Evolutionary conservation across 1,140 invertebrate species (phyloP).

Genomic region (Carcinoscorpius rotundicauda): DNA sequence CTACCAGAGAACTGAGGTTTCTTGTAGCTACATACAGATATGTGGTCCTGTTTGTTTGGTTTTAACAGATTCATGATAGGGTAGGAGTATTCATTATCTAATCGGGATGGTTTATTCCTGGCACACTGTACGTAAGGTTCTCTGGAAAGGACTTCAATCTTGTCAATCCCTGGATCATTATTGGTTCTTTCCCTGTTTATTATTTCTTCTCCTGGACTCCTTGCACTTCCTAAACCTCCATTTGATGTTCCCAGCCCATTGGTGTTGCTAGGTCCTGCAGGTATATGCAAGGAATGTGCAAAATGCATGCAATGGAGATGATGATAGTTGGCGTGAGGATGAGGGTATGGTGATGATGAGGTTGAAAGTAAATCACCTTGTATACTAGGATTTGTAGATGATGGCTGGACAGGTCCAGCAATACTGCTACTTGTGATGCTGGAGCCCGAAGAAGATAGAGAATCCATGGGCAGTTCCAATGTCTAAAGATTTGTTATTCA

Average conservation of each 20-base stretch:
- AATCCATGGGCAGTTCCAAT: constrained; percentile 61
- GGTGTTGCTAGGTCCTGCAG: constrained; percentile 1
- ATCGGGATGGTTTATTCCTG: constrained; percentile 34
- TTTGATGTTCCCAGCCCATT: neutral
- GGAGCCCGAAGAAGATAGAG: constrained; percentile 50
- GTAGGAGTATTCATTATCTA: constrained; percentile 70
- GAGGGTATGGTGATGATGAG: constrained; percentile 28
- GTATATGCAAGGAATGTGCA: constrained; percentile 24
- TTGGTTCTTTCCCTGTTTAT: constrained; percentile 18
- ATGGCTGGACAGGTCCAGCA: constrained; percentile 13
- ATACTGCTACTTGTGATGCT: constrained; percentile 34
- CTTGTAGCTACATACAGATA: constrained; percentile 44
- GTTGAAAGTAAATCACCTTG: constrained; percentile 27
- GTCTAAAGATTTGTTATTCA: constrained; percentile 41
- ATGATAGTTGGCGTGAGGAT: constrained; percentile 28
- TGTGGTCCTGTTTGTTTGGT: constrained; percentile 27
- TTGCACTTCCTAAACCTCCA: neutral
- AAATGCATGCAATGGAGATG: constrained; percentile 41
- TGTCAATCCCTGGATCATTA: constrained; percentile 15
- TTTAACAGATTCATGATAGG: constrained; percentile 48
- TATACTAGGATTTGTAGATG: constrained; percentile 13
- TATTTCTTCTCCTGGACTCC: neutral
- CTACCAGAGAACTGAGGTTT: constrained; percentile 33
- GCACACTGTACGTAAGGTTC: constrained; percentile 74
- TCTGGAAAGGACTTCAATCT: constrained; percentile 13